phyloP scores from a whole-genome alignment of 2,113 vertebrate genomes.

The Illadopsis cleaveri region DNA sequence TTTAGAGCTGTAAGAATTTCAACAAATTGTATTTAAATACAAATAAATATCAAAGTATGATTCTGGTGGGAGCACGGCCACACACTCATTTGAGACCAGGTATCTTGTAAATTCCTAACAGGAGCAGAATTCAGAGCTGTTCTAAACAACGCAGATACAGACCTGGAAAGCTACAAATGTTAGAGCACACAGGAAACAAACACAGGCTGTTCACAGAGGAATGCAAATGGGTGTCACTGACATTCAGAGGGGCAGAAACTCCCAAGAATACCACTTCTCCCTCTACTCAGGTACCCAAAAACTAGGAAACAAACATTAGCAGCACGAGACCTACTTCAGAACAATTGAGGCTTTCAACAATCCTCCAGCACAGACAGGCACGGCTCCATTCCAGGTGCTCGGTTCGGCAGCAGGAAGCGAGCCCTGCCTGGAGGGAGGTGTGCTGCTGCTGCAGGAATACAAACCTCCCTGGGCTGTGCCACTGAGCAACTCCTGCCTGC shows the following conservation, averaged over 20 bases:
- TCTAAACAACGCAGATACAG: not conserved
- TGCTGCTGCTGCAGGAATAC: not conserved
- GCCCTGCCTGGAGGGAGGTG: not conserved
- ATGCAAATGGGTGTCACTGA: not conserved
- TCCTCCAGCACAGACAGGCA: not conserved
- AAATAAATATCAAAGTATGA: slow-evolving; percentile 65
- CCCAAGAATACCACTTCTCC: not conserved
- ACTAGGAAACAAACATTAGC: not conserved
- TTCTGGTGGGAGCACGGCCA: slow-evolving; percentile 51
- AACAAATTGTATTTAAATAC: slow-evolving; percentile 71
- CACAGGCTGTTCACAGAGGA: not conserved
- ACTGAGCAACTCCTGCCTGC: not conserved
- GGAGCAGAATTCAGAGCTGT: slow-evolving; percentile 37
- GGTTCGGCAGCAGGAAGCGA: not conserved
- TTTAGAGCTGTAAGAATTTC: slow-evolving; percentile 45
- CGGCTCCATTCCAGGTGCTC: not conserved
- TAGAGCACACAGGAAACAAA: not conserved
- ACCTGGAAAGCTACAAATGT: not conserved
- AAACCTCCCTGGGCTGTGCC: not conserved
- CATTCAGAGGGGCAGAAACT: not conserved
- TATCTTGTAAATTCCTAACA: slow-evolving; percentile 37
- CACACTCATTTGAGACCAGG: not conserved
- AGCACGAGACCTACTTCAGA: not conserved
- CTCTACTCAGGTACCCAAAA: not conserved
- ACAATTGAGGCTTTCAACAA: not conserved